Conservation (phyloP, 2,113 vertebrate genomes). For the Oreochromis tanganicae region DNA sequence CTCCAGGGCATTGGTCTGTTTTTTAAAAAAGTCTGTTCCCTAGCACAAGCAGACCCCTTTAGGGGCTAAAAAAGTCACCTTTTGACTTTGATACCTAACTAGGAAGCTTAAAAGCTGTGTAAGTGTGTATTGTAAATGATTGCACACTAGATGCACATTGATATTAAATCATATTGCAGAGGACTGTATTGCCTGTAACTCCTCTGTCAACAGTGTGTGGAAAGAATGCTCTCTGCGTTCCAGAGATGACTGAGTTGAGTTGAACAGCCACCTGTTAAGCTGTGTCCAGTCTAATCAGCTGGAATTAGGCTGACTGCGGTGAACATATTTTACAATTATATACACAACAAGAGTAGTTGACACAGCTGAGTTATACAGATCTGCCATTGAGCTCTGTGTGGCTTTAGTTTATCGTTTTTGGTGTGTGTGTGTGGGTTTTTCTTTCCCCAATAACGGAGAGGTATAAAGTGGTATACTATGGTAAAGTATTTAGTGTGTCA, state of each 20-base stretch:
- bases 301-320: constrained; percentile 31
- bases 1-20: neutral
- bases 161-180: constrained; percentile 1
- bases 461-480: neutral
- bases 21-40: neutral
- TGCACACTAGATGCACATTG: neutral
- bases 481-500: neutral
- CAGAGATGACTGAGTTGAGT: constrained; percentile 55
- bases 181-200: neutral
- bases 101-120: constrained; percentile 6
- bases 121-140: neutral
- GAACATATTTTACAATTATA: constrained; percentile 31
- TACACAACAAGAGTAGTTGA: constrained; percentile 13
- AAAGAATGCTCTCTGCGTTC: constrained; percentile 60
- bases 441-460: constrained; percentile 33
- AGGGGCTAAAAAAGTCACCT: neutral
- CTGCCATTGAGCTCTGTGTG: neutral
- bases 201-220: constrained; percentile 33
- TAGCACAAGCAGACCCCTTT: neutral
- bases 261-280: constrained; percentile 31
- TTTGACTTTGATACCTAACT: constrained; percentile 10
- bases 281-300: constrained; percentile 49
- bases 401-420: neutral
- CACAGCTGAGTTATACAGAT: constrained; percentile 24
- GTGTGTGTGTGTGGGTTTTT: neutral